Evolutionary conservation across 2,888 invertebrate species (phyloP), one percentile per base, ranked within the genome.

Genomic region (Abscondita cerata): DNA sequence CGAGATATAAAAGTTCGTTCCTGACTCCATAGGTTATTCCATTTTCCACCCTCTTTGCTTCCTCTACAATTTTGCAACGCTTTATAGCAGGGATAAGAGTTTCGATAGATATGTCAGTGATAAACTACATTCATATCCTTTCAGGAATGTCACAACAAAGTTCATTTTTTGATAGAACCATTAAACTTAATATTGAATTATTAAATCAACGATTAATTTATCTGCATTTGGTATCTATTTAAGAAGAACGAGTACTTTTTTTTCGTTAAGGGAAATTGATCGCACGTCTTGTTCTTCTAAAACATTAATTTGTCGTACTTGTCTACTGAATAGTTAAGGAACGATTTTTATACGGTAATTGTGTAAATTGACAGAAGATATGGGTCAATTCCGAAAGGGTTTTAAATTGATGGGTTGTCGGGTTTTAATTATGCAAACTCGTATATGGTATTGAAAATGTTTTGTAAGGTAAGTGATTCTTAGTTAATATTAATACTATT

Each of bases 51-150:
- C 65, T 65, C 68, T 65, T 68, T 64, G 65, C 68, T 60, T 60
- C 56, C 52, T 53, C 60, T 66, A 63, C 68, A 66, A 70, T 69
- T 69, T 67, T 63, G 65, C 69, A 70, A 67, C 67, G 68, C 70
- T 72, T 70, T 70, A 70, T 70, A 69, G 68, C 65, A 55, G 64
- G 68, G 70, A 70, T 70, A 70, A 69, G 68, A 68, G 68, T 69
- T 67, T 68, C 62, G 68, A 71, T 68, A 71, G 71, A 71, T 71
- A 69, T 69, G 70, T 71, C 70, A 67, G 68, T 67, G 66, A 71
- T 71, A 71, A 70, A 70, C 62, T 62, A 48, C 56, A 62, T 65
- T 60, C 62, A 62, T 62, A 53, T 58, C 61, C 57, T 64, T 64
- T 62, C 18, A 58, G 38, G 40, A 47, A 40, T 38, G 40, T 58